Evolutionary conservation across 2,888 invertebrate species (phyloP), one percentile per base, ranked within the genome.

Genomic region (Apoda limacodes): DNA sequence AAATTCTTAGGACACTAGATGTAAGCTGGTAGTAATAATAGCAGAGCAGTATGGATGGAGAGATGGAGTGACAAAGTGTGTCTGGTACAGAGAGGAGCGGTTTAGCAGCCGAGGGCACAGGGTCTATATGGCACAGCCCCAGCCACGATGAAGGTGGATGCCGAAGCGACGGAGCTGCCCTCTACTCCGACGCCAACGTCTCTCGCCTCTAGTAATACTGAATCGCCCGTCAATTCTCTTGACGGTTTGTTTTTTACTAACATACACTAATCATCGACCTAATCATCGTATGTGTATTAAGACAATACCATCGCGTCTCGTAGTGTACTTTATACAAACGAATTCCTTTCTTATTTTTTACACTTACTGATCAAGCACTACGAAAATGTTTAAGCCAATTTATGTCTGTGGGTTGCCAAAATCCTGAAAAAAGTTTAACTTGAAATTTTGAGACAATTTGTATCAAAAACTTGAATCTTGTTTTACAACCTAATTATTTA

Each of bases 161-260:
- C 40, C 34, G 72, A 75, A 47, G 60, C 61, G 42, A 60, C 53
- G 52, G 70, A 70, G 47, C 58, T 45, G 59, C 57, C 35, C 50
- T 60, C 48, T 54, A n/a, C n/a, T n/a, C 62, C 50, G 53, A 60
- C 50, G 48, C 50, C 45, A 54, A 49, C 41, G 45, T 62, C 65
- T 32, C 55, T 60, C 50, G 58, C 48, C 55, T 51, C 64, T 69
- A 71, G 68, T 75, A 72, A 66, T 64, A 71, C 69, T 46, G 72
- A 71, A 45, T 74, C 76, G 48, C 72, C 76, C 53, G 66, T 70
- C 40, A 70, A 74, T 56, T 76, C 71, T 49, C 50, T 71, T 49
- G 74, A 74, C 64, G 75, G 76, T 76, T 75, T 74, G 75, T 75
- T 66, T 58, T 57, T 52, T 55, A 52, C 54, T 56, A 50, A 53